Base-by-base conservation (phyloP, 1,140 invertebrate genomes). In the Pseudomyrmex dendroicus region DNA sequence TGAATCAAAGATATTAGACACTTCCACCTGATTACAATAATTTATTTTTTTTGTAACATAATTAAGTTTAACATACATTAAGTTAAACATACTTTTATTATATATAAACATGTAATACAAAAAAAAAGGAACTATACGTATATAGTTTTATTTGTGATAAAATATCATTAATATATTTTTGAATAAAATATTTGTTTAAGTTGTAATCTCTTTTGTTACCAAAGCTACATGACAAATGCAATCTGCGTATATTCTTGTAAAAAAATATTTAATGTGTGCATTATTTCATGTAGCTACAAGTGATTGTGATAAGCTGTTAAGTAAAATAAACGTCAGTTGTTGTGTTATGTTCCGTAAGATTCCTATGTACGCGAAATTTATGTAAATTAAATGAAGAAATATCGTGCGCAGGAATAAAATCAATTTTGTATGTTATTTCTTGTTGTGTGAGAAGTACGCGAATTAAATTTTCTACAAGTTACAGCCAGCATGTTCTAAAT, bases 261-360 rank as follows among this genome's bases (percentile, higher is more conserved):
- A 86, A 78, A 86, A 87, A 84, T 84, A 62, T 63, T 20, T 80
- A 80, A 70, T 9, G 44, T 62, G 13, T 68, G 63, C 61, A 83
- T 88, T 82, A 63, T 74, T 82, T 83, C 57, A 80, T 74, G 74
- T 84, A 83, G 80, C 66, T 20, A 9, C 35, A 61, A 54, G 52
- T 72, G 48, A 88, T 89, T 86, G 86, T 88, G 80, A 88, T 88
- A 88, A 61, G 13, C 57, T 68, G 35, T 86, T 73, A 74, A 63
- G 77, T 74, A 73, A 35, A 35, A 82, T 84, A 82, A 83, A 57
- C 12, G 13, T 82, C 66, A 73, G 54, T 54, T 78, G 5, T 73
- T 76, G 63, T 68, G 63, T 68, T 85, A 77, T 82, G 76, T 74
- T 82, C 7, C 78, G 48, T 72, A 44, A 17, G 57, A 82, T 50